A percentile compares a stretch with the other conserved stretches of the same genome.
Evolutionary conservation across 2,888 invertebrate species (phyloP).

Genomic region (Amiota minor): DNA sequence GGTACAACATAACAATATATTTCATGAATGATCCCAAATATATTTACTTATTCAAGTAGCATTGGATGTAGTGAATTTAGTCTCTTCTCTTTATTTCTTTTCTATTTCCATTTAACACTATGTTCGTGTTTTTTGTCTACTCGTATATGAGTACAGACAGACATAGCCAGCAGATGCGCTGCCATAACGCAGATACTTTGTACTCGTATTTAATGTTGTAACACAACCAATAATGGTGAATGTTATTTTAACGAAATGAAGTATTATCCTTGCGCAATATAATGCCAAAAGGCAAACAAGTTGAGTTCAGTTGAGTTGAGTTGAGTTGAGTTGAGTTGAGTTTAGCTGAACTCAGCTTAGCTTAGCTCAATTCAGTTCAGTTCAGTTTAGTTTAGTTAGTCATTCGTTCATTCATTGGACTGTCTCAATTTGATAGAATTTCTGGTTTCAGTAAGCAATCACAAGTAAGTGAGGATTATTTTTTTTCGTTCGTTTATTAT

Average conservation of each 20-base stretch:
- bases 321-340: neutral
- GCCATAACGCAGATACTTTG: neutral
- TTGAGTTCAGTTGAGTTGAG: neutral
- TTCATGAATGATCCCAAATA: too few relatives aligned
- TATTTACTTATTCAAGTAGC: too few relatives aligned
- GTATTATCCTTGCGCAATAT: conserved; percentile 52
- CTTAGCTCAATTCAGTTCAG: too few relatives aligned
- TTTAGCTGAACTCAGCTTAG: neutral
- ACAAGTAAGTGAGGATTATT: neutral
- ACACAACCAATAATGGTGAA: conserved; percentile 52
- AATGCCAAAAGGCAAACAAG: conserved; percentile 48
- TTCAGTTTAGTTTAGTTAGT: too few relatives aligned
- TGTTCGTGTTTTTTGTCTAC: too few relatives aligned
- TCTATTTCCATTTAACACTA: neutral
- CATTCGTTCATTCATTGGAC: too few relatives aligned
- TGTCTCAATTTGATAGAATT: too few relatives aligned
- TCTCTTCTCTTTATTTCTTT: neutral
- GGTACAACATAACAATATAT: too few relatives aligned
- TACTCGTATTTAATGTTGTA: conserved; percentile 36
- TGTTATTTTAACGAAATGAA: conserved; percentile 61
- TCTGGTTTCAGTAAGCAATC: too few relatives aligned
- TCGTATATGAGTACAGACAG: too few relatives aligned
- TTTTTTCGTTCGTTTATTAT: conserved; percentile 19
- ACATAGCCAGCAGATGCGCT: neutral
- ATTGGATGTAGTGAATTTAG: too few relatives aligned